Conservation (phyloP, 2,797 vertebrate genomes). For the Chanos chanos region DNA sequence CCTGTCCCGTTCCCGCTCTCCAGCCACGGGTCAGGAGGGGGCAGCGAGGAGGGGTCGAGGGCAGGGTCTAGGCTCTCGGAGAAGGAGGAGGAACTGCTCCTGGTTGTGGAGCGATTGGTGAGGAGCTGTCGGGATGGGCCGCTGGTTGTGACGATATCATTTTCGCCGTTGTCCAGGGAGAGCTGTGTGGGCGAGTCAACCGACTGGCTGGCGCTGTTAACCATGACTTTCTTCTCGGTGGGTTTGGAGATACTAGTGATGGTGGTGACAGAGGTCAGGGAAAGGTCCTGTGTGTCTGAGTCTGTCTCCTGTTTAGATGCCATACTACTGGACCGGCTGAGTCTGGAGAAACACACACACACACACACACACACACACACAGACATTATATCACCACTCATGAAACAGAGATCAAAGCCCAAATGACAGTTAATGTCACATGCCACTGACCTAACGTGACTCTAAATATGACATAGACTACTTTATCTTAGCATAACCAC, state of each 20-base stretch:
- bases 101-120: conserved; percentile 79
- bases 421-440: too few relatives aligned
- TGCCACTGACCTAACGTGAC: too few relatives aligned
- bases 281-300: conserved; percentile 85
- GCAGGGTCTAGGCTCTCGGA: conserved; percentile 93
- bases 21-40: conserved; percentile 95
- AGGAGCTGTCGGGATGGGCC: conserved; percentile 77
- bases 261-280: conserved; percentile 50
- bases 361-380: conserved; percentile 28
- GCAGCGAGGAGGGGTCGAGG: conserved; percentile 90
- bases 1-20: conserved; percentile 82
- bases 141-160: conserved; percentile 52
- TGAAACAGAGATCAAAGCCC: too few relatives aligned
- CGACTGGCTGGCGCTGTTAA: conserved; percentile 78
- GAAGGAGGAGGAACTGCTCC: conserved; percentile 93
- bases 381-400: background rate
- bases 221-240: conserved; percentile 81
- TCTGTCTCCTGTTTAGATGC: conserved; percentile 93
- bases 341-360: conserved; percentile 64
- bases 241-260: conserved; percentile 71
- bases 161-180: conserved; percentile 68
- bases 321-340: conserved; percentile 90
- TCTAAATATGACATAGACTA: too few relatives aligned
- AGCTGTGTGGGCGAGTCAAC: conserved; percentile 75
- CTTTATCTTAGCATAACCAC: too few relatives aligned